Evolutionary conservation across 2,888 invertebrate species (phyloP), one percentile per base, ranked within the genome.

Genomic region (Ennomos quercinarius): DNA sequence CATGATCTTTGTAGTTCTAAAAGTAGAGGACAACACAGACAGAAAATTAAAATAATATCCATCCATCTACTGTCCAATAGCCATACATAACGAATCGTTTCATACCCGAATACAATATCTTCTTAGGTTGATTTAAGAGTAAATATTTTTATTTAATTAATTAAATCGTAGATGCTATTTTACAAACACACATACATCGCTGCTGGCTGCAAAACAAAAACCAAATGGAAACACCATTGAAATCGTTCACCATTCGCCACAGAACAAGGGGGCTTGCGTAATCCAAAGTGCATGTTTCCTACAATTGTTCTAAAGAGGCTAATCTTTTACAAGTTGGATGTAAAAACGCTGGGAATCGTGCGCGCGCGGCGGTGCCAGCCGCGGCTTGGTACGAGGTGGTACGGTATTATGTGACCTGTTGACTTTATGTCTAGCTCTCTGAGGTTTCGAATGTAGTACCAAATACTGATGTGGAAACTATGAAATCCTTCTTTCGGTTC

Each of bases 371-470:
- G 72, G 78, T 81, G 76, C 78, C 84, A 73, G 75, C 67, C 83
- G 63, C 84, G 76, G 89, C 83, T 70, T 87, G 90, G 90, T 80
- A 90, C 89, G 80, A 71, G 72, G 67, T 74, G 80, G 80, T 79
- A 79, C 83, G 78, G 68, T 66, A 69, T 67, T 68, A 71, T 67
- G 45, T 63, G 63, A 65, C 63, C 66, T 63, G 68, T 63, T 63
- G 64, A 64, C 66, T 64, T 62, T 51, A 57, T 60, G 57, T 60
- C 58, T 59, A 60, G 59, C 58, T 54, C 48, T 40, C 34, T 34
- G 59, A 63, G 64, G 62, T 62, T 48, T 56, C 55, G 40, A 61
- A 61, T 63, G 64, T 65, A 57, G 65, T 61, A 65, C 67, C 62
- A 4, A 27, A 27, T 17, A 17, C 17, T 17, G 39, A 45, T 56